phyloP scores from a whole-genome alignment of 2,888 invertebrate genomes.

The Xestia ashworthii region DNA sequence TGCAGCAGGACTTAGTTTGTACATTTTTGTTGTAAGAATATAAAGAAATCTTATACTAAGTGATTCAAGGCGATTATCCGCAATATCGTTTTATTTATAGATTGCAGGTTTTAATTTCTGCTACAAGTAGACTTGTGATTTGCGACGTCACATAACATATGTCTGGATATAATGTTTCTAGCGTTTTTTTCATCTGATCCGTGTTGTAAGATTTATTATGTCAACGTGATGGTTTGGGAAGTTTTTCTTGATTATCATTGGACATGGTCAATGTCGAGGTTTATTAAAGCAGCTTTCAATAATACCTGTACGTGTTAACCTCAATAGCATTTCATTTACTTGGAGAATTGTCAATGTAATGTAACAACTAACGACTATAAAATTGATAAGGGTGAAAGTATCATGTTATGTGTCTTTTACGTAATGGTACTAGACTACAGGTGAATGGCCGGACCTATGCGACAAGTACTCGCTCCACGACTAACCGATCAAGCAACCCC shows the following conservation, averaged over 20 bases:
- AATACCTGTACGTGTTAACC: background rate
- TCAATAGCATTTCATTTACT: background rate
- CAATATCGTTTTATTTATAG: constrained; percentile 22
- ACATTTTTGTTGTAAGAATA: constrained; percentile 5
- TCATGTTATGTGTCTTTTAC: constrained; percentile 23
- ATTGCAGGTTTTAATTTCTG: constrained; percentile 29
- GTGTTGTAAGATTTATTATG: background rate
- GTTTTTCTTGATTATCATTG: background rate
- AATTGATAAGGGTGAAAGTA: constrained; percentile 17
- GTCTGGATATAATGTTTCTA: background rate
- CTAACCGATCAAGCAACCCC: constrained; percentile 54
- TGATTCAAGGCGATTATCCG: constrained; percentile 13
- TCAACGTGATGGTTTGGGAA: background rate
- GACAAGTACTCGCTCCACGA: constrained; percentile 57
- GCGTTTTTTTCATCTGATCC: background rate
- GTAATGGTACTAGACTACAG: constrained; percentile 43
- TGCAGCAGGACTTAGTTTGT: background rate
- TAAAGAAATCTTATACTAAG: constrained; percentile 15
- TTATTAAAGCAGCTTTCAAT: background rate
- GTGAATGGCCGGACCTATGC: constrained; percentile 57
- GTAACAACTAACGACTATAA: background rate
- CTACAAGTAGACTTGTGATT: background rate
- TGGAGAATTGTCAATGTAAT: constrained; percentile 2
- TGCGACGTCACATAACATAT: constrained; percentile 1
- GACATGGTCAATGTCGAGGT: background rate